Evolutionary conservation across 2,888 invertebrate species (phyloP), one percentile per base, ranked within the genome.

Genomic region (Gibbula magus): DNA sequence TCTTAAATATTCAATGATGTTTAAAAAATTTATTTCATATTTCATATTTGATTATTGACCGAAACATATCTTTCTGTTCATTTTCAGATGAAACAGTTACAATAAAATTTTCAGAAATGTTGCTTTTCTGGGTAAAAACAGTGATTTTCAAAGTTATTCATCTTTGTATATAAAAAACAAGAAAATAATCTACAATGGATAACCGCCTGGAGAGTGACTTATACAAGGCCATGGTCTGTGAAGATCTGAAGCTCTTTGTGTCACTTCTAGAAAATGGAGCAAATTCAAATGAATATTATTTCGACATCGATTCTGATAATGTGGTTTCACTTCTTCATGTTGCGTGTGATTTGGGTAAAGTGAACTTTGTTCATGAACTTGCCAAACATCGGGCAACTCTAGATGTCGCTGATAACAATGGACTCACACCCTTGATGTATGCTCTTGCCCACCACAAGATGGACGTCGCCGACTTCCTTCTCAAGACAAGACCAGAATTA

Each of bases 261-360:
- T 81, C 45, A 56, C 61, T 85, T 10, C 45, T 87, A 13, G 73
- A 78, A 20, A 39, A 76, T 0, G 90, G 90, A 0, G 86, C 83
- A 3, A 79, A 87, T 74, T 83, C 85, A 0, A 83, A 90, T 79
- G 82, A 82, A 56, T 82, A 82, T 35, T 90, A 85, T 75, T 82
- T 86, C 10, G 89, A 88, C 61, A 75, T 80, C n/a, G 83, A 86
- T 10, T 82, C 85, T 8, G 83, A 88, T 32, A 85, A 86, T 39
- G 82, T 84, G 20, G 89, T 88, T 81, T 85, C 86, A 8, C 85
- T 88, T 20, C 81, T 90, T 4, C 89, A 89, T 56, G 82, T 90
- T 29, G 86, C 87, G 66, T 88, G 89, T 81, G 89, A 88, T 78
- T 89, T 88, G 78, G 90, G 89, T 2, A 75, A 86, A 10, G 56